These are phyloP conservation scores for Harpalus rubripes DNA, from an alignment of 2,888 invertebrate species.

Conservation along the genomic window DNA sequence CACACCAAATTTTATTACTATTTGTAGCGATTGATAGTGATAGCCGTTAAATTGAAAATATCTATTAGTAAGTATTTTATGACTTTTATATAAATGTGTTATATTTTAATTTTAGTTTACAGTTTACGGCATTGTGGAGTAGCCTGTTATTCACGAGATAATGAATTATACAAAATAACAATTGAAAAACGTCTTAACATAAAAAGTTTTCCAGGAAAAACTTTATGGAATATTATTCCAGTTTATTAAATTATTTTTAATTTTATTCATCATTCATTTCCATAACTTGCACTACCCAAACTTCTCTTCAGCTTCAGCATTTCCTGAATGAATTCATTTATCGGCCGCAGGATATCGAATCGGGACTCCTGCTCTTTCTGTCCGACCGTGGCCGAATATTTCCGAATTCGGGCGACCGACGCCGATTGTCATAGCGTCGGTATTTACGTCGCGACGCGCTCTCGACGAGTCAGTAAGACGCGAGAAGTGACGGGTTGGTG, in stretches of 20 bases:
- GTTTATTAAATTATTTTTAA: slow-evolving; percentile 31
- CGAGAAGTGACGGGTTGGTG: slow-evolving; percentile 26
- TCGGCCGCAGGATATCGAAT: slow-evolving; percentile 61
- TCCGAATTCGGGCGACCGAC: slow-evolving; percentile 27
- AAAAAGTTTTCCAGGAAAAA: background rate
- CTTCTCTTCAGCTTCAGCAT: slow-evolving; percentile 28
- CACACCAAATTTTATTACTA: too few species aligned
- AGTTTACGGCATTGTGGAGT: too few species aligned
- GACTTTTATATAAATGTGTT: too few species aligned
- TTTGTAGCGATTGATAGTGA: too few species aligned
- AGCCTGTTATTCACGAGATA: too few species aligned
- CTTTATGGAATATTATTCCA: background rate
- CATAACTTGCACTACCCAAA: slow-evolving; percentile 47
- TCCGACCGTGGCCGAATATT: slow-evolving; percentile 12
- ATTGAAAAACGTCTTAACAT: too few species aligned
- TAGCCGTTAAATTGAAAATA: too few species aligned
- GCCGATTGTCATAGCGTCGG: slow-evolving; percentile 35
- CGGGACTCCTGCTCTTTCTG: slow-evolving; percentile 28
- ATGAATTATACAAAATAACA: too few species aligned
- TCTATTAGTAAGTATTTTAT: too few species aligned
- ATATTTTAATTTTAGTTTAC: too few species aligned
- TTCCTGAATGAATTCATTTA: slow-evolving; percentile 63
- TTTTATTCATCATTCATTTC: slow-evolving; percentile 33
- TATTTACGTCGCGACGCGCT: slow-evolving; percentile 59
- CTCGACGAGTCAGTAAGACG: slow-evolving; percentile 55